Evolutionary conservation across 2,888 invertebrate genomes (phyloP).

Genomic region (Hetaerina titia): DNA sequence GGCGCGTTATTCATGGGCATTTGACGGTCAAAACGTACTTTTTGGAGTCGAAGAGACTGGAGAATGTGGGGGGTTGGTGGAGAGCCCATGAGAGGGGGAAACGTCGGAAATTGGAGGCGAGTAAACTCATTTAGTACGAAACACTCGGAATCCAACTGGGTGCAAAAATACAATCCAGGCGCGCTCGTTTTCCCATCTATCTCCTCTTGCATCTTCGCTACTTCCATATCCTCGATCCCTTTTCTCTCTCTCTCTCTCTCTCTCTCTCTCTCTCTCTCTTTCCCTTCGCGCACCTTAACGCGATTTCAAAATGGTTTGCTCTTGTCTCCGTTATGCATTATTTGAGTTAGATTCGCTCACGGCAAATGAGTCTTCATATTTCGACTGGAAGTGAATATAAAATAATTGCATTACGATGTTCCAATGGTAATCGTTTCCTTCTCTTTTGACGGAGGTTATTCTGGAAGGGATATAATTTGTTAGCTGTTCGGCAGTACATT

Average conservation of each 20-base stretch:
- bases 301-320: not conserved
- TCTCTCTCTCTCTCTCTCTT: not conserved
- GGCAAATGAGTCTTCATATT: not conserved
- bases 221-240: not conserved
- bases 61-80: not conserved
- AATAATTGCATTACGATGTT: not conserved
- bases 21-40: conserved; percentile 34
- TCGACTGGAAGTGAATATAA: not conserved
- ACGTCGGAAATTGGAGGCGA: conserved; percentile 37
- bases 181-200: not conserved
- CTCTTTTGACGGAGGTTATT: no score
- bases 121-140: conserved; percentile 33
- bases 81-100: not conserved
- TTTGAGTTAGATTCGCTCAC: not conserved
- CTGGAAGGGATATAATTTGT: no score
- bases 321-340: not conserved
- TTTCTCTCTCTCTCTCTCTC: not conserved
- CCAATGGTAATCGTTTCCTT: not conserved
- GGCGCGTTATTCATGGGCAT: conserved; percentile 47
- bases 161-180: not conserved
- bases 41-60: not conserved
- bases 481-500: no score
- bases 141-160: conserved; percentile 13
- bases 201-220: not conserved
- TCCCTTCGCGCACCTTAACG: not conserved